phyloP scores from a whole-genome alignment of 2,888 invertebrate genomes.

The Eurytoma adleriae region DNA sequence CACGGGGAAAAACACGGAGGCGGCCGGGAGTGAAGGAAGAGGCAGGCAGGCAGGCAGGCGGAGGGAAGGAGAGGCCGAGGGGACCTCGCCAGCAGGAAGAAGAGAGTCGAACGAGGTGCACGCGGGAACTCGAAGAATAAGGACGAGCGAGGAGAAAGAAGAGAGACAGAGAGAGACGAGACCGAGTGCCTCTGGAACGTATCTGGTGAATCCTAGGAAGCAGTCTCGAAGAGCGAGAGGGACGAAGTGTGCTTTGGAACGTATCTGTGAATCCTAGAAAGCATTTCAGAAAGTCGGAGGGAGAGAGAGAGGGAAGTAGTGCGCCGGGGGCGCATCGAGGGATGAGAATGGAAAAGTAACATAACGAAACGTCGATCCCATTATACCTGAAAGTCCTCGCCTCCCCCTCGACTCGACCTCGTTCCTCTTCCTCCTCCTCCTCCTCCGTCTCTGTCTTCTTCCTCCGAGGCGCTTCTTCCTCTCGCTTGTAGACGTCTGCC shows the following conservation, averaged over 20 bases:
- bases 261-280: constrained; percentile 56
- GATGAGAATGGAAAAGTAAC: constrained; percentile 75
- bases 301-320: constrained; percentile 44
- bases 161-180: constrained; percentile 45
- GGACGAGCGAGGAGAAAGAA: constrained; percentile 53
- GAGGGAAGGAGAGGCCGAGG: constrained; percentile 54
- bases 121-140: constrained; percentile 57
- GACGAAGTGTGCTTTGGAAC: constrained; percentile 47
- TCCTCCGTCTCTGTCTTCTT: constrained; percentile 39
- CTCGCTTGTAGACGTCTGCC: neutral
- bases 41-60: constrained; percentile 45
- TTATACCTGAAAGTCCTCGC: constrained; percentile 69
- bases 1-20: constrained; percentile 74
- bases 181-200: constrained; percentile 24
- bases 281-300: constrained; percentile 51
- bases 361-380: constrained; percentile 76
- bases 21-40: constrained; percentile 59
- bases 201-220: constrained; percentile 53
- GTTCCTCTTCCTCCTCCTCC: constrained; percentile 53
- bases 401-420: constrained; percentile 47
- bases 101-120: constrained; percentile 58
- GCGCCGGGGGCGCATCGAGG: constrained; percentile 62
- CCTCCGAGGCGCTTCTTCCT: constrained; percentile 7
- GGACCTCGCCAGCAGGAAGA: constrained; percentile 53
- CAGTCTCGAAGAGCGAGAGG: constrained; percentile 33